Conservation (phyloP, 2,888 invertebrate genomes). For the Rhaphigaster nebulosa region DNA sequence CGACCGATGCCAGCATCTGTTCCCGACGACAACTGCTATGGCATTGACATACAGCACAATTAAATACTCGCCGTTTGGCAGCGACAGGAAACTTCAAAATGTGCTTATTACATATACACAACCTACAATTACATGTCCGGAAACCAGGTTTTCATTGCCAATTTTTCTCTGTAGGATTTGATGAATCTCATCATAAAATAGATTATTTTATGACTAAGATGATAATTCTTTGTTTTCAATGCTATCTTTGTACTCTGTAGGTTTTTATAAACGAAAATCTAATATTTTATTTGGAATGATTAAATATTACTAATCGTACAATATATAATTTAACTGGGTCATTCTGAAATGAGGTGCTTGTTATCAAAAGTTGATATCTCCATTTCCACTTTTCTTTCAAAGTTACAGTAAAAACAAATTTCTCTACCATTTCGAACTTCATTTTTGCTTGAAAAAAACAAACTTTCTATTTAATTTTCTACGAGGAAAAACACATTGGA, state of each 20-base stretch:
- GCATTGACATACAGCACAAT: slow-evolving; percentile 32
- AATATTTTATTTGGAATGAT: neutral
- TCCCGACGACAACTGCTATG: neutral
- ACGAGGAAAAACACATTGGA: too few species aligned
- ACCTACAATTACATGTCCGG: slow-evolving; percentile 1
- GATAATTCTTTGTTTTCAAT: neutral
- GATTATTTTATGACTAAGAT: neutral
- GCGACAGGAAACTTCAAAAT: slow-evolving; percentile 28
- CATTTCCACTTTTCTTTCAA: too few species aligned
- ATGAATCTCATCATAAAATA: neutral
- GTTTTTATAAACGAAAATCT: neutral
- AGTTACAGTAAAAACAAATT: too few species aligned
- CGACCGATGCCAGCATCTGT: slow-evolving; percentile 23
- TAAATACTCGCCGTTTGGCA: neutral
- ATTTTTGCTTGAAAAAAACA: too few species aligned
- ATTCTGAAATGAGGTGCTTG: too few species aligned
- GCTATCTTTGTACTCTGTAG: neutral
- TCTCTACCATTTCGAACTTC: too few species aligned
- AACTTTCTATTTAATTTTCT: too few species aligned
- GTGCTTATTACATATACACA: slow-evolving; percentile 44
- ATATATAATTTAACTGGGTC: too few species aligned
- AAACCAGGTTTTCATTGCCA: neutral
- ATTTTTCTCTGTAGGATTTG: neutral
- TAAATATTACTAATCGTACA: too few species aligned
- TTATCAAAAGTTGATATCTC: too few species aligned